Conservation (phyloP, 1,140 invertebrate genomes). For the Teleopsis dalmanni region DNA sequence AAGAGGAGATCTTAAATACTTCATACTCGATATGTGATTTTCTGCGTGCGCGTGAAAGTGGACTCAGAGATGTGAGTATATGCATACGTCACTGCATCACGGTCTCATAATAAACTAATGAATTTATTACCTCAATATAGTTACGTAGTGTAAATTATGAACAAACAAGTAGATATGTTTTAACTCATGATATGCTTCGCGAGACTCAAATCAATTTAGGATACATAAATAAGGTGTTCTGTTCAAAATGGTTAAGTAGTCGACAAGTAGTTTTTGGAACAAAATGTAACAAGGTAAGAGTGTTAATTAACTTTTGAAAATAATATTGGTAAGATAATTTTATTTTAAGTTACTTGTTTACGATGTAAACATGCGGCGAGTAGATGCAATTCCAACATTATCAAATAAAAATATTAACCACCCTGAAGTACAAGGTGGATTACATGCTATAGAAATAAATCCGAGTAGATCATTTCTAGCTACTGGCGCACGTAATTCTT, state of each 20-base stretch:
- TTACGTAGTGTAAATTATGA: constrained; percentile 62
- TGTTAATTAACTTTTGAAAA: not conserved
- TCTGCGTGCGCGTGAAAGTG: constrained; percentile 65
- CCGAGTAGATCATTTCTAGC: constrained; percentile 83
- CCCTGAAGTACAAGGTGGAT: constrained; percentile 72
- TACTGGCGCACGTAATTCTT: constrained; percentile 87
- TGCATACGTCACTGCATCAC: not conserved
- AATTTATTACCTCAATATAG: constrained; percentile 26
- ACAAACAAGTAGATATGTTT: constrained; percentile 75
- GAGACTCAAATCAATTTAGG: constrained; percentile 73
- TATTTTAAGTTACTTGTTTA: constrained; percentile 67
- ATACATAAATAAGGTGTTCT: constrained; percentile 93
- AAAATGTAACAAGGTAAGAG: constrained; percentile 86
- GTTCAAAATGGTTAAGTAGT: constrained; percentile 91
- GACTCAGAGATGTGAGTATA: constrained; percentile 53
- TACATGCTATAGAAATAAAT: constrained; percentile 90
- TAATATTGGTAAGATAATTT: not conserved
- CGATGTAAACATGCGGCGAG: constrained; percentile 66
- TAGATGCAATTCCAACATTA: constrained; percentile 81
- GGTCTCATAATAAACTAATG: constrained; percentile 4
- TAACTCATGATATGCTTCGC: constrained; percentile 80
- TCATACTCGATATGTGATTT: constrained; percentile 83
- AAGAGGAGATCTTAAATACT: constrained; percentile 63
- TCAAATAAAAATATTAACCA: constrained; percentile 48
- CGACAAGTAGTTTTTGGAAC: constrained; percentile 92